phyloP scores from a whole-genome alignment of 2,888 invertebrate species.

The Rhingia rostrata region DNA sequence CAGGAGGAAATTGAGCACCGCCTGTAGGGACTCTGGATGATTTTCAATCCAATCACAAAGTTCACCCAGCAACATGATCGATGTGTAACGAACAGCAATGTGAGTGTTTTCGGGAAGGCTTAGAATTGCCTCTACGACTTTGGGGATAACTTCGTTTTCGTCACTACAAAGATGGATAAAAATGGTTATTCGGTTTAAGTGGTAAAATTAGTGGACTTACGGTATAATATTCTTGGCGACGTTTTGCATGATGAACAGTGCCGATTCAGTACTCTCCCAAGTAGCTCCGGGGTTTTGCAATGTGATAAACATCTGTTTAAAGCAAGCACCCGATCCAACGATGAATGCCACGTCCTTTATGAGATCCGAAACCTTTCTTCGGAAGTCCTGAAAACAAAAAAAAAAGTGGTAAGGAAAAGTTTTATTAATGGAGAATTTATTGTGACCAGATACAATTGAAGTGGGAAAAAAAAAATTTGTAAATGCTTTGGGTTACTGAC shows the following conservation, averaged over 20 bases:
- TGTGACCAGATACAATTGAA: too few relatives aligned
- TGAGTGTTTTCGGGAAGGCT: constrained; percentile 92
- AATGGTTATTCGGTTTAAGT: neutral
- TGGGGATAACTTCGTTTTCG: constrained; percentile 95
- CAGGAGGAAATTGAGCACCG: constrained; percentile 91
- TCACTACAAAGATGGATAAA: constrained; percentile 85
- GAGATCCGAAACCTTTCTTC: constrained; percentile 94
- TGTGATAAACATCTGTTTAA: constrained; percentile 93
- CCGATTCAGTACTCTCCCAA: constrained; percentile 97
- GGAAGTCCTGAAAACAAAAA: constrained; percentile 85
- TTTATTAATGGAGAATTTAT: too few relatives aligned
- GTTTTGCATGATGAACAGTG: constrained; percentile 96
- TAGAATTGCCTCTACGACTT: constrained; percentile 95
- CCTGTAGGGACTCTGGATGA: constrained; percentile 91
- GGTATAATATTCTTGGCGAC: constrained; percentile 97
- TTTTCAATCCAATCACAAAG: constrained; percentile 97
- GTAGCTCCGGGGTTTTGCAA: constrained; percentile 89
- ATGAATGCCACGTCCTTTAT: constrained; percentile 98
- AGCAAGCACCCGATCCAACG: constrained; percentile 95
- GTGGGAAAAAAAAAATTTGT: too few relatives aligned
- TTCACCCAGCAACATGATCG: constrained; percentile 93
- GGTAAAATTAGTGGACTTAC: constrained; percentile 85
- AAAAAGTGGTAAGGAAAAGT: too few relatives aligned
- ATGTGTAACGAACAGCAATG: constrained; percentile 94
- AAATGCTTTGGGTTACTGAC: too few relatives aligned